Evolutionary conservation across 2,888 invertebrate genomes (phyloP).

Genomic region (Elysia crispata): DNA sequence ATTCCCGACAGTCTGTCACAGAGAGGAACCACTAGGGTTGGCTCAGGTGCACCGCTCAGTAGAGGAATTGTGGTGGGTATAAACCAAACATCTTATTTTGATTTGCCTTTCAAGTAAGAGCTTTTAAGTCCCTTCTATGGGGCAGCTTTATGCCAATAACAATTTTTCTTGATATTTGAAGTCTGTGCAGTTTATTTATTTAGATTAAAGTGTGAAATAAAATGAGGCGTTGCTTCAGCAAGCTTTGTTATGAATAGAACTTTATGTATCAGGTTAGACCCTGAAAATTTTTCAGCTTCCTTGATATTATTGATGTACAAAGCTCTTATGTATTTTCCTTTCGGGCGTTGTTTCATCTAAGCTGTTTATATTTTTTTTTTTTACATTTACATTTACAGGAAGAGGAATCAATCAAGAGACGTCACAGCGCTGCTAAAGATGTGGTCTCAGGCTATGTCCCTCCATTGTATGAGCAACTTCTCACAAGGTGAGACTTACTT

Average conservation of each 20-base stretch:
- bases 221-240: too few species aligned
- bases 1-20: slow-evolving; percentile 68
- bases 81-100: too few species aligned
- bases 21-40: slow-evolving; percentile 54
- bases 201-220: too few species aligned
- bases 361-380: too few species aligned
- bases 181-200: too few species aligned
- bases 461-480: slow-evolving; percentile 69
- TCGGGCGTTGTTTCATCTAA: too few species aligned
- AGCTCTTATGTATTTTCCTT: too few species aligned
- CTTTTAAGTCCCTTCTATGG: neutral
- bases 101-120: neutral
- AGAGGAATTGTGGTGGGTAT: slow-evolving; percentile 72
- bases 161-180: neutral
- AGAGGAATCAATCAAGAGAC: slow-evolving; percentile 70
- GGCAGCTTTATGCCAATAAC: neutral
- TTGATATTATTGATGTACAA: too few species aligned
- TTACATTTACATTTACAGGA: slow-evolving; percentile 66
- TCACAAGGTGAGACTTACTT: slow-evolving; percentile 59
- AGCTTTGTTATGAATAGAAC: too few species aligned
- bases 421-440: slow-evolving; percentile 74
- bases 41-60: slow-evolving; percentile 62
- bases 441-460: slow-evolving; percentile 71
- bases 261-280: too few species aligned
- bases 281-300: too few species aligned